Base-by-base conservation (phyloP, 2,797 vertebrate genomes). In the Notoglanidium macrostoma region DNA sequence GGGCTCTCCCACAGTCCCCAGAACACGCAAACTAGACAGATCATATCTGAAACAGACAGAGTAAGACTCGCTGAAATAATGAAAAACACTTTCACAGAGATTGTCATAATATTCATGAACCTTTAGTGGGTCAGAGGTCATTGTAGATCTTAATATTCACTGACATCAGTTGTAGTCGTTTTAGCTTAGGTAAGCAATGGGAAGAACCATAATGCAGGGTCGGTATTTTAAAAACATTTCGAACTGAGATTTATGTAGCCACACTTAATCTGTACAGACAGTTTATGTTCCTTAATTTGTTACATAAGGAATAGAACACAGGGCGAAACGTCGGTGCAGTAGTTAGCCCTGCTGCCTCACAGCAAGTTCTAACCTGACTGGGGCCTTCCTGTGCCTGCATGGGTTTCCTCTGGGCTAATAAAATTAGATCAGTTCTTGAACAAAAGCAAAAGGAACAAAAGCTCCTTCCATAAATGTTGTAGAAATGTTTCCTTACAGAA, bases 1-100 rank as follows among this genome's bases (percentile, higher is more conserved):
- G 4, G 96, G 96, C 90, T 96, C 96, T 0, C 96, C 96, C 17
- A 96, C 96, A 0, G 94, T 94, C 61, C 95, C 96, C 92, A 96
- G 91, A 86, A 96, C 91, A 90, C 86, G 94, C 92, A 96, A 92
- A 88, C 93, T 94, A 78, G 94, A 94, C 86, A 96, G 92, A 91
- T 96, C 93, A 55, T 94, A 96, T 90, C 96, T 96, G 87, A 19
- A 5, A 72, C 46, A 74, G 63, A 29, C 32, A 84, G 23, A 83
- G 1, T 3, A 46, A 63, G 26, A 82, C 3, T 3, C 11, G 35
- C 1, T 81, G 12, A 63, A 46, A 44, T 44, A n/a, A 26, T 15
- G 19, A n/a, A 29, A 3, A 65, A 65, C n/a, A 65, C 19, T 19
- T 12, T 49, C 49, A 10, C 76, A 23, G 9, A 57, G 51, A 5